A percentile compares a stretch with the other conserved stretches of the same genome.
Conservation (phyloP, 2,113 vertebrate genomes). For the Synchiropus splendidus region DNA sequence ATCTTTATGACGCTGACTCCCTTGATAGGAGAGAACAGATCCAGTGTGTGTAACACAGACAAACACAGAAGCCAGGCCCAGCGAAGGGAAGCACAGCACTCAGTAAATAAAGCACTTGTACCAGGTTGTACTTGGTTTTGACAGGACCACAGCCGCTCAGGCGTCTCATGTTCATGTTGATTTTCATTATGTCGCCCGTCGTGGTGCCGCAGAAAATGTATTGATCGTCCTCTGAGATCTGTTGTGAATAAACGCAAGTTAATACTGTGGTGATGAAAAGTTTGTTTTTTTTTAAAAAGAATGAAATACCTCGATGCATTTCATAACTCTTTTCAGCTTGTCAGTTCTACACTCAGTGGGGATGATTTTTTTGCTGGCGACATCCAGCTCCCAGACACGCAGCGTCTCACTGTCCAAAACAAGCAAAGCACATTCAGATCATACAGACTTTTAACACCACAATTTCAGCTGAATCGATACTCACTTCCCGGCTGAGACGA, state of each 20-base stretch:
- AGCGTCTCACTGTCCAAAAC: slow-evolving; percentile 67
- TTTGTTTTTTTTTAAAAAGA: not conserved
- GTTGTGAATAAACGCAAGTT: not conserved
- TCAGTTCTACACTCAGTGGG: slow-evolving; percentile 71
- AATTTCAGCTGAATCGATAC: slow-evolving; percentile 17
- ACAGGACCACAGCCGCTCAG: slow-evolving; percentile 65
- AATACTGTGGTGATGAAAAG: not conserved
- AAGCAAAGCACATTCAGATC: not conserved
- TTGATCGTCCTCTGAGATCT: slow-evolving; percentile 71
- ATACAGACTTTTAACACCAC: too few relatives aligned
- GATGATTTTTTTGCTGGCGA: slow-evolving; percentile 71
- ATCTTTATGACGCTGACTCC: slow-evolving; percentile 70
- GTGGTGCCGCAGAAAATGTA: slow-evolving; percentile 80
- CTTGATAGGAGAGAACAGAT: slow-evolving; percentile 41
- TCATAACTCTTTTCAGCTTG: slow-evolving; percentile 67
- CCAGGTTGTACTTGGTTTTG: slow-evolving; percentile 70
- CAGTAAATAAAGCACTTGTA: too few relatives aligned
- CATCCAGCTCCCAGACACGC: slow-evolving; percentile 79
- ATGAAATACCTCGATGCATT: slow-evolving; percentile 64
- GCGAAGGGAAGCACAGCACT: too few relatives aligned
- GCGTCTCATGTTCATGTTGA: slow-evolving; percentile 62
- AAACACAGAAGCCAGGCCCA: too few relatives aligned
- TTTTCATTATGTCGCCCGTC: slow-evolving; percentile 78
- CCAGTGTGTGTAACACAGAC: too few relatives aligned
- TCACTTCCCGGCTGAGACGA: slow-evolving; percentile 81